phyloP scores from a whole-genome alignment of 2,888 invertebrate genomes.

The Miltochrista miniata region DNA sequence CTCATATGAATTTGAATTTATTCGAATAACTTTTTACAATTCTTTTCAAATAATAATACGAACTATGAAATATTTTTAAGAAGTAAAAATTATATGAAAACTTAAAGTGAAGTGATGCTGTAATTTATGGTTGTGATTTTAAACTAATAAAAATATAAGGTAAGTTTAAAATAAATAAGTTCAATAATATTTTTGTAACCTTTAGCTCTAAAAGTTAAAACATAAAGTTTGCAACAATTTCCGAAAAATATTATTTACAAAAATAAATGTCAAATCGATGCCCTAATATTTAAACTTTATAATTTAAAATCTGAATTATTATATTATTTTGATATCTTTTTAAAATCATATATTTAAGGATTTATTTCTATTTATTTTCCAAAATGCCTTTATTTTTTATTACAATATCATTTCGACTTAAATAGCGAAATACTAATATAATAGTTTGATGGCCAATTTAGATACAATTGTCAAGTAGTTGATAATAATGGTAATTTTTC shows the following conservation, averaged over 20 bases:
- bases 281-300: too few species aligned
- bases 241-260: background rate
- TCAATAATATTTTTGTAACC: too few species aligned
- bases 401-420: too few species aligned
- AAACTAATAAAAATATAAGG: slow-evolving; percentile 43
- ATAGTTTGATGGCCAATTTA: background rate
- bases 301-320: too few species aligned
- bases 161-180: slow-evolving; percentile 30
- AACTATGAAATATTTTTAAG: background rate
- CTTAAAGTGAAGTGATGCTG: slow-evolving; percentile 51
- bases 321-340: too few species aligned
- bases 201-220: too few species aligned
- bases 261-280: background rate
- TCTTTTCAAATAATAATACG: background rate
- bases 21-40: background rate
- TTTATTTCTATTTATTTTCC: too few species aligned
- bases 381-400: background rate
- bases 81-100: slow-evolving; percentile 26
- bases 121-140: slow-evolving; percentile 53
- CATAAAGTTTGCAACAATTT: background rate
- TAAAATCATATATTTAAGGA: too few species aligned
- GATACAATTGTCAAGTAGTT: background rate
- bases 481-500: background rate
- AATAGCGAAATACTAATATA: too few species aligned
- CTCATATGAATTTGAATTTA: background rate